Evolutionary conservation across 2,113 vertebrate genomes (phyloP).

Genomic region (Sialia sialis): DNA sequence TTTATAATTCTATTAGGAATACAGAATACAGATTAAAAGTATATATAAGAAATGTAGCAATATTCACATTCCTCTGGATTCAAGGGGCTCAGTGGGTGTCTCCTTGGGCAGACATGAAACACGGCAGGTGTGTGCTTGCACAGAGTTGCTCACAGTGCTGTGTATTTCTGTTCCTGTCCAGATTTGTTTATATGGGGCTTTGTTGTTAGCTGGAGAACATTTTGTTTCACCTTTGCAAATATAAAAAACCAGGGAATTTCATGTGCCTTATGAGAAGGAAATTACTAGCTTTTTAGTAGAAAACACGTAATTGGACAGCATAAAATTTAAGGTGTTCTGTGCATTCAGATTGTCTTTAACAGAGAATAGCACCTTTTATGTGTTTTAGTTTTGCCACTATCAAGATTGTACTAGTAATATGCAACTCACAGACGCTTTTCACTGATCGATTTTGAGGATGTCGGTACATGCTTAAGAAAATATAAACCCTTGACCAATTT

Average conservation of each 20-base stretch:
- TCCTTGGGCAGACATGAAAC: neutral
- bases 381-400: neutral
- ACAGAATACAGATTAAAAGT: neutral
- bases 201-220: neutral
- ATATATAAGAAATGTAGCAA: neutral
- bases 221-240: neutral
- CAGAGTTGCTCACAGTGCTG: neutral
- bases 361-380: neutral
- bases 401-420: neutral
- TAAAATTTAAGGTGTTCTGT: neutral
- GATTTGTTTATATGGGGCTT: neutral
- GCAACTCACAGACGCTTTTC: constrained; percentile 6
- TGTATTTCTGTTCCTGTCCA: neutral
- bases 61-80: neutral
- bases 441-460: constrained; percentile 64
- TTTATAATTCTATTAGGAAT: neutral
- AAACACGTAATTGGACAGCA: neutral
- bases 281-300: neutral
- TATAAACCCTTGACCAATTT: neutral
- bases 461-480: neutral
- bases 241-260: neutral
- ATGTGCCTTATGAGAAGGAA: neutral
- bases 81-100: fast-evolving
- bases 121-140: neutral
- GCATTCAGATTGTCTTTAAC: neutral